These are phyloP conservation scores for Oscheius onirici DNA, from an alignment of 2,888 invertebrate species.

Conservation along the genomic window DNA sequence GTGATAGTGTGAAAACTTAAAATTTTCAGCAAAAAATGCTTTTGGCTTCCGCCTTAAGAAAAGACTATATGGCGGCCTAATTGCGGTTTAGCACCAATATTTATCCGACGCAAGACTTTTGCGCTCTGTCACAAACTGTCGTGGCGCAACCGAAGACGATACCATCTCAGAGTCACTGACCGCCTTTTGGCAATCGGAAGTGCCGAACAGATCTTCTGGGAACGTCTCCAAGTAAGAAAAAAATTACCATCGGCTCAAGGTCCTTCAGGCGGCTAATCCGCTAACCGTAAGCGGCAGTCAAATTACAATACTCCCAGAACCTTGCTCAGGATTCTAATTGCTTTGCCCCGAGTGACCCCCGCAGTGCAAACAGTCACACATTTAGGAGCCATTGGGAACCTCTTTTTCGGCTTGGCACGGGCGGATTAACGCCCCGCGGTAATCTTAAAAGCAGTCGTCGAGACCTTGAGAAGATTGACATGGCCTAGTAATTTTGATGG, in stretches of 20 bases:
- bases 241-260: not conserved
- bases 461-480: constrained; percentile 7
- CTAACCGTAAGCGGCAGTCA: constrained; percentile 19
- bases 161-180: constrained; percentile 2
- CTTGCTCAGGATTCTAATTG: constrained; percentile 29
- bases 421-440: constrained; percentile 11
- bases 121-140: constrained; percentile 15
- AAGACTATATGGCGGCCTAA: not conserved
- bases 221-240: not conserved
- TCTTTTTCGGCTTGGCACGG: constrained; percentile 11
- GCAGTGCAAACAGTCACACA: constrained; percentile 32
- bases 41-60: too few relatives aligned
- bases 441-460: constrained; percentile 5
- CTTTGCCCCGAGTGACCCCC: constrained; percentile 30
- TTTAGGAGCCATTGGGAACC: constrained; percentile 30
- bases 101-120: constrained; percentile 8
- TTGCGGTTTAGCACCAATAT: constrained; percentile 14
- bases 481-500: not conserved
- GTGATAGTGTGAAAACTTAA: too few relatives aligned
- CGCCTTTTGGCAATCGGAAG: constrained; percentile 26
- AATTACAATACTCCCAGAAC: constrained; percentile 20
- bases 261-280: not conserved
- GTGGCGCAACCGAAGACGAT: constrained; percentile 15
- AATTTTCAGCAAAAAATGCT: not conserved
- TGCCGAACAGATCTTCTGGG: not conserved